Evolutionary conservation across 2,797 vertebrate genomes (phyloP).

Genomic region (Sciurus carolinensis): DNA sequence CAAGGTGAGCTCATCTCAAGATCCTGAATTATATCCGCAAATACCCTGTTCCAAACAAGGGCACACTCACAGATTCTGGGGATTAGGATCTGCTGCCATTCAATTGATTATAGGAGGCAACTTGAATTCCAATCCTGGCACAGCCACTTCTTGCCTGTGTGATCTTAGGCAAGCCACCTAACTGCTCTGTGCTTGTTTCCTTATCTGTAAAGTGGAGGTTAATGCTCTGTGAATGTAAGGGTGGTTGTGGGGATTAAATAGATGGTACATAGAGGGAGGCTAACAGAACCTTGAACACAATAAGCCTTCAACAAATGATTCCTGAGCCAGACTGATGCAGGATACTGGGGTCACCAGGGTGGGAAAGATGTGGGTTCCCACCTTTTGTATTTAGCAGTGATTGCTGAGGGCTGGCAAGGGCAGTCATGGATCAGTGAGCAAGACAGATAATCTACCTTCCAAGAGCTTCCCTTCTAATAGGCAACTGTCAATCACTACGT

Average conservation of each 20-base stretch:
- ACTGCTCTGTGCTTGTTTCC: background rate
- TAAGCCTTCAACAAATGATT: background rate
- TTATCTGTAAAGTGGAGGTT: background rate
- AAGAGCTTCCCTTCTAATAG: background rate
- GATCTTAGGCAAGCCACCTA: background rate
- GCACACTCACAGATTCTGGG: background rate
- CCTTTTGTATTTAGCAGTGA: background rate
- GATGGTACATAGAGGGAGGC: background rate
- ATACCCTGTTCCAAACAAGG: background rate
- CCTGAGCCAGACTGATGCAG: background rate
- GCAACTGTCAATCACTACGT: background rate
- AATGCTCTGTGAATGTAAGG: background rate
- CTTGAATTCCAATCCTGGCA: background rate
- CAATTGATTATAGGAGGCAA: background rate
- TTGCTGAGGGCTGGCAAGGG: background rate
- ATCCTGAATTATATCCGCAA: background rate
- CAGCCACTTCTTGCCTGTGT: background rate
- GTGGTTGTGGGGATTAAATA: background rate
- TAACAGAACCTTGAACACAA: background rate
- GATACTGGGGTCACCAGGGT: background rate
- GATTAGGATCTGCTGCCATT: background rate
- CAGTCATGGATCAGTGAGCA: background rate
- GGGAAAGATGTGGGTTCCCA: background rate
- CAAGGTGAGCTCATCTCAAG: background rate
- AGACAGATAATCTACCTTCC: background rate